Evolutionary conservation across 2,797 vertebrate species (phyloP).

Genomic region (Rhabdophis nuchalis): DNA sequence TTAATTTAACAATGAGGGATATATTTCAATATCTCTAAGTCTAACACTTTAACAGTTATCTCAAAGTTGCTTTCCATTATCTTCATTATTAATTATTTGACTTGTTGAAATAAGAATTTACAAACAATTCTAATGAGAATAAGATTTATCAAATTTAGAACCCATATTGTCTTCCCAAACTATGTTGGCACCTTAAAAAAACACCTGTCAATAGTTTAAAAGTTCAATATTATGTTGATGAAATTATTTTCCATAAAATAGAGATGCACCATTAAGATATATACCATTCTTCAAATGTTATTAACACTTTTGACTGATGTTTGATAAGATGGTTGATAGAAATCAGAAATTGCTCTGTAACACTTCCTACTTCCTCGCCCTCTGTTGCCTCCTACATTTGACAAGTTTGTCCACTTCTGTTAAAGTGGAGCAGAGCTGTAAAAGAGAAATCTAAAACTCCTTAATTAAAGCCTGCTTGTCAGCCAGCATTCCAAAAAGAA

Average conservation of each 20-base stretch:
- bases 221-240: not conserved
- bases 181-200: not conserved
- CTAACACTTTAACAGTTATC: not conserved
- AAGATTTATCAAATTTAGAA: not conserved
- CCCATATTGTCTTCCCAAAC: not conserved
- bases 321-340: not conserved
- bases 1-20: not conserved
- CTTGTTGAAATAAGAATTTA: not conserved
- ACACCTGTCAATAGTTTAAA: not conserved
- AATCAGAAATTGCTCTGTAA: not conserved
- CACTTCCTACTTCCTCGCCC: not conserved
- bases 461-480: constrained; percentile 45
- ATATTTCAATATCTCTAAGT: not conserved
- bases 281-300: not conserved
- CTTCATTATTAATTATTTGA: not conserved
- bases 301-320: constrained; percentile 9
- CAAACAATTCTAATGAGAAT: not conserved
- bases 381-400: constrained; percentile 7
- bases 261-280: not conserved
- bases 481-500: constrained; percentile 37
- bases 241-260: too few species aligned
- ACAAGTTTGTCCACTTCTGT: constrained; percentile 46
- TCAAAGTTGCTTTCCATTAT: not conserved
- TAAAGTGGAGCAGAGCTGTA: constrained; percentile 45
- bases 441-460: constrained; percentile 41